A percentile compares a stretch with the other conserved stretches of the same genome.
These are phyloP conservation scores for Ochotona princeps DNA, from an alignment of 2,113 vertebrate genomes.

Conservation along the genomic window DNA sequence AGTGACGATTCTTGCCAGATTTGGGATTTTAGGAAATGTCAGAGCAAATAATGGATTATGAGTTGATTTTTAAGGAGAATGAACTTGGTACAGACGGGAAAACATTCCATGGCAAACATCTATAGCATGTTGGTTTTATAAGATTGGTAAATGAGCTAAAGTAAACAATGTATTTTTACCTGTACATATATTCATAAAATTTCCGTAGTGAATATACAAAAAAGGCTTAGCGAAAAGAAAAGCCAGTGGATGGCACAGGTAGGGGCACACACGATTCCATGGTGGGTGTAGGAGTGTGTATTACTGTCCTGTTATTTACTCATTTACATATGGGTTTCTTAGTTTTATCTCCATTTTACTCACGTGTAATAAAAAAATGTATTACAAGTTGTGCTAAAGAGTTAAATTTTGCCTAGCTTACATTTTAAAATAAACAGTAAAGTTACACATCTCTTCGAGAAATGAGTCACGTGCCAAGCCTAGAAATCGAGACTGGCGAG, in stretches of 20 bases:
- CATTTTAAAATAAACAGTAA: neutral
- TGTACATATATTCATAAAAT: neutral
- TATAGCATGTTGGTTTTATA: conserved; percentile 20
- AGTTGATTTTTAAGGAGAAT: neutral
- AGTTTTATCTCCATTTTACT: neutral
- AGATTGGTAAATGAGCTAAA: conserved; percentile 13
- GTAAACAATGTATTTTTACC: conserved; percentile 15
- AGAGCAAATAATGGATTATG: neutral
- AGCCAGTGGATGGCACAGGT: neutral
- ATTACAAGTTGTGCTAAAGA: neutral
- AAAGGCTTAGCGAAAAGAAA: no score
- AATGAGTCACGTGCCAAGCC: neutral
- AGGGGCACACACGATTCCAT: neutral
- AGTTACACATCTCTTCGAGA: neutral
- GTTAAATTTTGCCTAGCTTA: conserved; percentile 6
- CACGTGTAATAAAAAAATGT: neutral
- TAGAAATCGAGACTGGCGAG: neutral
- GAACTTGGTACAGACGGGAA: neutral
- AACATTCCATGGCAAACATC: neutral
- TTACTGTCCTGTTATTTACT: neutral
- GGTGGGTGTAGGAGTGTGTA: neutral
- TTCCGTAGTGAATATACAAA: no score
- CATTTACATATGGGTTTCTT: neutral
- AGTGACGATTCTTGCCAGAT: neutral
- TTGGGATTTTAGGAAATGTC: neutral